Base-by-base conservation (phyloP, 2,113 vertebrate species). In the Entomyzon cyanotis region DNA sequence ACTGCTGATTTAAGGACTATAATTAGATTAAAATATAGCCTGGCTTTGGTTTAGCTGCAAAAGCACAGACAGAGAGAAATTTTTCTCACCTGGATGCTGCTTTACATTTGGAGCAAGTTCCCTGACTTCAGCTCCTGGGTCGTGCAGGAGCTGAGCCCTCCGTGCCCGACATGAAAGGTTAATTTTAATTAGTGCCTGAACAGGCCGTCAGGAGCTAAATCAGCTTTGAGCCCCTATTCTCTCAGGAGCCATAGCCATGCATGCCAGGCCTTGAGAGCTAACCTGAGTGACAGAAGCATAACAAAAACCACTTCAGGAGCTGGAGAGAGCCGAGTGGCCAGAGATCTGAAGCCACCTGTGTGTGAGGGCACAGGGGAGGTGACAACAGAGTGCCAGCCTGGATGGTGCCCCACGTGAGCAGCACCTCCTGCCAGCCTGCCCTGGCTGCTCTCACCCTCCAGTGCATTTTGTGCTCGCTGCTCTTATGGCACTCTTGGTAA, bases 291-390 rank as follows among this genome's bases (percentile, higher is more conserved):
- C 35, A 64, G 50, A 52, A 68, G 13, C 30, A 10, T 31, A 86
- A 70, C 20, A 83, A 56, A 73, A 74, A 42, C 18, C 53, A 49
- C 68, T 53, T 64, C 59, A 30, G 67, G n/a, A 46, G 46, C n/a
- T 17, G 70, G 49, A 39, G 21, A 49, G 59, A 81, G 24, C 4
- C 0, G 1, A 70, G 11, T 1, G 3, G 46, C 7, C 35, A 3
- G 76, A 70, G 80, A 60, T 33, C 12, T 49, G 50, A 55, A 65
- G 58, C 0, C 9, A 46, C 17, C 12, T 22, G 21, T 0, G 8
- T 49, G 42, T 30, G 47, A 69, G 63, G 63, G 58, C 74, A 27
- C 27, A 21, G 42, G 49, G 52, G 24, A 49, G 59, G 69, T 23
- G 70, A 10, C 27, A 60, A 4, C 3, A 2, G 4, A 33, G 47